Evolutionary conservation across 2,797 vertebrate genomes (phyloP).

Genomic region (Myioborus miniatus): DNA sequence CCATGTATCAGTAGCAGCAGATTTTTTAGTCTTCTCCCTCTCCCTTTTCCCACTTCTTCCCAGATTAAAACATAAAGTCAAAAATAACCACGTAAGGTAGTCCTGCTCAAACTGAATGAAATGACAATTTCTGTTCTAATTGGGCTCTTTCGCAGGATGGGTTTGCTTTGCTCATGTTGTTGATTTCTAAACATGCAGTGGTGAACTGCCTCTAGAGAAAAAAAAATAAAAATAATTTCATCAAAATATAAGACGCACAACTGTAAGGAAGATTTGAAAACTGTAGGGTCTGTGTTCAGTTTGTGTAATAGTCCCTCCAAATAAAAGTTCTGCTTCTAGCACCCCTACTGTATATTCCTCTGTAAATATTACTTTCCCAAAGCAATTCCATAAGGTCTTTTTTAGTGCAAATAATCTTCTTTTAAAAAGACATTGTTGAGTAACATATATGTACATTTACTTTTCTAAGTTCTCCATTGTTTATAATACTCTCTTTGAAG

Average conservation of each 20-base stretch:
- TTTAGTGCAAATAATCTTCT: slow-evolving; percentile 36
- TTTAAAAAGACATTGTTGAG: slow-evolving; percentile 34
- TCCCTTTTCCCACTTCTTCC: background rate
- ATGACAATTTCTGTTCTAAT: background rate
- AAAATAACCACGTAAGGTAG: background rate
- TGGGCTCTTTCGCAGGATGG: background rate
- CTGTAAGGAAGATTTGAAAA: slow-evolving; percentile 65
- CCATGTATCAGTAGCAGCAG: background rate
- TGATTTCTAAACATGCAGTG: slow-evolving; percentile 2
- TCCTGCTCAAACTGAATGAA: background rate
- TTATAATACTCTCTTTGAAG: slow-evolving; percentile 62
- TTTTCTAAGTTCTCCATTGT: slow-evolving; percentile 67
- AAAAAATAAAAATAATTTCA: slow-evolving; percentile 18
- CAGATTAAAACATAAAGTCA: background rate
- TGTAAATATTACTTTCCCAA: slow-evolving; percentile 70
- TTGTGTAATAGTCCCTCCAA: slow-evolving; percentile 70
- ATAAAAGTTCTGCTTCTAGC: slow-evolving; percentile 72
- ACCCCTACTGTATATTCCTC: slow-evolving; percentile 60
- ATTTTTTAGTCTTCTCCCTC: background rate
- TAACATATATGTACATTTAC: slow-evolving; percentile 63
- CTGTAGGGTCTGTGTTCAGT: slow-evolving; percentile 62
- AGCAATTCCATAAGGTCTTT: slow-evolving; percentile 15
- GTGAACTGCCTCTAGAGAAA: background rate
- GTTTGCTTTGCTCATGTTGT: background rate
- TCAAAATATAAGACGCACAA: slow-evolving; percentile 47